A percentile compares a stretch with the other conserved stretches of the same genome.
phyloP scores from a whole-genome alignment of 23 tunicate species.

The Ascidia mentula region DNA sequence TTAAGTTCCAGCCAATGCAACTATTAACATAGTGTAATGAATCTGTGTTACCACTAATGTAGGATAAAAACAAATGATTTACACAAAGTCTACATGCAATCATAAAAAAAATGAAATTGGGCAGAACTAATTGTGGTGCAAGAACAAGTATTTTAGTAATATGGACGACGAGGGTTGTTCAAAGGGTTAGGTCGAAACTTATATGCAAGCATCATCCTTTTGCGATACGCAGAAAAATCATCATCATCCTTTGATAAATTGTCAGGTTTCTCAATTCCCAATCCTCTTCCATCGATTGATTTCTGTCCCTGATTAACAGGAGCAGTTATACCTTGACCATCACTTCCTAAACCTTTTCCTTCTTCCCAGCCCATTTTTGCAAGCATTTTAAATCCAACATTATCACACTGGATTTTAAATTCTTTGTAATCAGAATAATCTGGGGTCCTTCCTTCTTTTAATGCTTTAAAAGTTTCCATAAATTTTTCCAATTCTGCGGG shows the following conservation, averaged over 20 bases:
- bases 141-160: constrained; percentile 45
- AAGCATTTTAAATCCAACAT: constrained; percentile 93
- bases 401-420: constrained; percentile 92
- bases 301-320: constrained; percentile 87
- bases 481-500: constrained; percentile 88
- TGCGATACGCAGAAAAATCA: constrained; percentile 89
- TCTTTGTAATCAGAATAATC: constrained; percentile 95
- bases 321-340: constrained; percentile 69
- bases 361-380: constrained; percentile 97
- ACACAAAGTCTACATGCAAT: background rate
- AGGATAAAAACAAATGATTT: background rate
- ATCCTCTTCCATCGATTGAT: constrained; percentile 84
- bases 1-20: too few species aligned
- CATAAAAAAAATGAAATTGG: too few species aligned
- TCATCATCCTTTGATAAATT: constrained; percentile 67
- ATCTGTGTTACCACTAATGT: background rate
- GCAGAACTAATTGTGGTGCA: too few species aligned
- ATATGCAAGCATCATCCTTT: constrained; percentile 95
- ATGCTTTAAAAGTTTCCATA: constrained; percentile 94
- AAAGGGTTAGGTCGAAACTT: constrained; percentile 88
- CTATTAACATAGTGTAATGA: too few species aligned
- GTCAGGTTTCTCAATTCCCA: constrained; percentile 75
- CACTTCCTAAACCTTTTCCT: constrained; percentile 88
- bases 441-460: constrained; percentile 92
- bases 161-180: constrained; percentile 90